Percentiles rank a stretch among this genome's conserved stretches.
Evolutionary conservation across 2,888 invertebrate genomes (phyloP).

Genomic region (Peribatodes rhomboidaria): DNA sequence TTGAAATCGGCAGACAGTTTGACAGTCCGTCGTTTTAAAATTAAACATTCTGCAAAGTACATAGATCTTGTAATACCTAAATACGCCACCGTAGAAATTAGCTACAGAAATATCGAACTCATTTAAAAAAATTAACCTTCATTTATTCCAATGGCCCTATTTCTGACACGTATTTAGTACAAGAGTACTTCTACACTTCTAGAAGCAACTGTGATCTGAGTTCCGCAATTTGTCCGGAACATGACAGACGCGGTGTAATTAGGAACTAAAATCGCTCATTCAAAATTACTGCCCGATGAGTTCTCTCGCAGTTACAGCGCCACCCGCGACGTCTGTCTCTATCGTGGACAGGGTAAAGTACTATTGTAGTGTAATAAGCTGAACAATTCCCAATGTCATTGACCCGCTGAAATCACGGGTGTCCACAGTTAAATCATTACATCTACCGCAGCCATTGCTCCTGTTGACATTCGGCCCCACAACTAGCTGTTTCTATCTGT

Average conservation of each 20-base stretch:
- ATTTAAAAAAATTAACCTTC: conserved; percentile 6
- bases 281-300: background rate
- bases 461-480: conserved; percentile 75
- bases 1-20: too few relatives aligned
- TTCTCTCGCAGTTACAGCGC: background rate
- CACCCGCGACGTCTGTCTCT: conserved; percentile 4
- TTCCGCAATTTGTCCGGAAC: conserved; percentile 9
- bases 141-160: conserved; percentile 9
- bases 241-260: conserved; percentile 4
- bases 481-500: conserved; percentile 74
- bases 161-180: conserved; percentile 6
- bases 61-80: background rate
- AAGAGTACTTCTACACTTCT: conserved; percentile 15
- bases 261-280: background rate
- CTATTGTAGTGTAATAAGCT: conserved; percentile 7
- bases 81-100: background rate
- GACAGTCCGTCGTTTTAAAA: too few relatives aligned
- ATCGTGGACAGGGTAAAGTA: background rate
- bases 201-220: background rate
- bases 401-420: conserved; percentile 80
- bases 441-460: conserved; percentile 69
- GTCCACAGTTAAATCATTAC: conserved; percentile 75
- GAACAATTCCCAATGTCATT: conserved; percentile 63
- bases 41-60: too few relatives aligned
- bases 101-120: background rate